phyloP scores from a whole-genome alignment of 2,888 invertebrate genomes.

The Mellilla xanthometata region DNA sequence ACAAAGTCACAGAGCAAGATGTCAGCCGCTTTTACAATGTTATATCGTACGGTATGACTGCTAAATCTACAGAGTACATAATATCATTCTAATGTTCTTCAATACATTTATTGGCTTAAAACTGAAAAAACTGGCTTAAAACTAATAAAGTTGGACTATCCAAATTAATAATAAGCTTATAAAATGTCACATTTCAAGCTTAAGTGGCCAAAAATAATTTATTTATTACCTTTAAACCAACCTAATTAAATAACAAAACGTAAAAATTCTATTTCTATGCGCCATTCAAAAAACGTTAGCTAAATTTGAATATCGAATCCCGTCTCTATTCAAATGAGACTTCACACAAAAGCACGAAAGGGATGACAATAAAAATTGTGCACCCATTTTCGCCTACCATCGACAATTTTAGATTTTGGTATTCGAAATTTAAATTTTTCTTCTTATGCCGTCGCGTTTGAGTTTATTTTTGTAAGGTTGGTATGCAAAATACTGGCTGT shows the following conservation, averaged over 20 bases:
- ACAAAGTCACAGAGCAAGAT: slow-evolving; percentile 3
- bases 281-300: slow-evolving; percentile 27
- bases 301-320: slow-evolving; percentile 29
- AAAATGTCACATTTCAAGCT: too few species aligned
- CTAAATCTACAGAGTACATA: slow-evolving; percentile 39
- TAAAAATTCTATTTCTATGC: background rate
- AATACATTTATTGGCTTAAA: slow-evolving; percentile 75
- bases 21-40: slow-evolving; percentile 28
- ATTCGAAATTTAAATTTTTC: slow-evolving; percentile 5
- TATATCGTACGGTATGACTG: slow-evolving; percentile 4
- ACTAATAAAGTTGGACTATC: too few species aligned
- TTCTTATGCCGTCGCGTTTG: slow-evolving; percentile 26
- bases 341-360: slow-evolving; percentile 46
- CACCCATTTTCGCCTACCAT: slow-evolving; percentile 49
- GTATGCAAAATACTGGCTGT: slow-evolving; percentile 28
- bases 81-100: slow-evolving; percentile 66
- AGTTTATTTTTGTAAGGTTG: slow-evolving; percentile 21
- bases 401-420: slow-evolving; percentile 33
- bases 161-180: too few species aligned
- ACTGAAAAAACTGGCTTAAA: too few species aligned
- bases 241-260: background rate
- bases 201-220: too few species aligned
- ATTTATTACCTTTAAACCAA: too few species aligned
- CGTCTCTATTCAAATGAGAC: slow-evolving; percentile 39
- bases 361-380: slow-evolving; percentile 50